Conservation (phyloP, 1,140 invertebrate genomes). For the Drosophila paulistorum region DNA sequence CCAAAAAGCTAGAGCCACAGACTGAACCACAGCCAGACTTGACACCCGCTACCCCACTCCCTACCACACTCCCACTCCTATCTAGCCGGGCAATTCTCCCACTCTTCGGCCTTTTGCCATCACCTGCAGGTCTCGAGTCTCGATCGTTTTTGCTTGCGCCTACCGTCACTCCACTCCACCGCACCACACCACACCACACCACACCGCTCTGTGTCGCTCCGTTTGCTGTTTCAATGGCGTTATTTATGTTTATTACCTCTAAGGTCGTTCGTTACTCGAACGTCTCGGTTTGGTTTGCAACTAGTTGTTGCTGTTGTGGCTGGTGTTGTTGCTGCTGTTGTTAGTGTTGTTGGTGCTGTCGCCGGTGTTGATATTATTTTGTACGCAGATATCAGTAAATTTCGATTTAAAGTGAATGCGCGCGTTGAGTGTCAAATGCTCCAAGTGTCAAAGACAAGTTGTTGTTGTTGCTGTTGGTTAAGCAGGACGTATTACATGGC, state of each 20-base stretch:
- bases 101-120: neutral
- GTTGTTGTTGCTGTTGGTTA: constrained; percentile 41
- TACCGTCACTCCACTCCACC: constrained; percentile 16
- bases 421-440: constrained; percentile 82
- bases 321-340: constrained; percentile 20
- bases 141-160: constrained; percentile 9
- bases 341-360: constrained; percentile 68
- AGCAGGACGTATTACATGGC: constrained; percentile 53
- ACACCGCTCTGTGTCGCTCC: constrained; percentile 55
- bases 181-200: constrained; percentile 31
- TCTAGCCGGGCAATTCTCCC: neutral
- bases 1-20: neutral
- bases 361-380: constrained; percentile 80
- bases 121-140: constrained; percentile 22
- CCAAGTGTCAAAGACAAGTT: constrained; percentile 77
- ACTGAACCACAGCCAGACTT: constrained; percentile 30
- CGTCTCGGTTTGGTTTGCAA: constrained; percentile 41
- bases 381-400: constrained; percentile 82
- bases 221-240: constrained; percentile 79
- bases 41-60: constrained; percentile 21
- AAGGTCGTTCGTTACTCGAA: constrained; percentile 81
- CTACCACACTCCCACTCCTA: neutral
- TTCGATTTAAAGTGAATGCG: constrained; percentile 82
- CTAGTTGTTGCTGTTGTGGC: constrained; percentile 35
- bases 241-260: constrained; percentile 83